These are phyloP conservation scores for Hipposideros larvatus DNA, from an alignment of 2,797 vertebrate genomes.

Conservation along the genomic window DNA sequence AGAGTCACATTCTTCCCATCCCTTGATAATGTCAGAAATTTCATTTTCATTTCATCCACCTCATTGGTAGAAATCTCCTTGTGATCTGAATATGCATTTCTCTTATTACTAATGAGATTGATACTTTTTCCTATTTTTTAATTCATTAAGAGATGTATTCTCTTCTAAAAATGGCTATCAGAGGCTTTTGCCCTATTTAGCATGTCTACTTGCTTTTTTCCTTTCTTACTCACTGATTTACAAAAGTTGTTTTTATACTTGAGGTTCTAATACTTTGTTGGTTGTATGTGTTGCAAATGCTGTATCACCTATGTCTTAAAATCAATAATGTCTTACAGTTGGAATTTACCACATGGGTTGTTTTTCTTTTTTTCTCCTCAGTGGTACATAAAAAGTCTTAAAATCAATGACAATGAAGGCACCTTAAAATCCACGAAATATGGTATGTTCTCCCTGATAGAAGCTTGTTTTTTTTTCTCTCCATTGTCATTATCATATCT, in stretches of 20 bases:
- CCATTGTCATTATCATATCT: background rate
- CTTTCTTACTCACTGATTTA: background rate
- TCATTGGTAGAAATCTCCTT: background rate
- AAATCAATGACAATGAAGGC: constrained; percentile 2
- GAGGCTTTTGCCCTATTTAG: background rate
- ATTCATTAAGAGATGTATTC: background rate
- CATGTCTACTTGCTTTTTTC: background rate
- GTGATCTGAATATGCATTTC: background rate
- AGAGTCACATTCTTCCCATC: background rate
- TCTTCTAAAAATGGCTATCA: background rate
- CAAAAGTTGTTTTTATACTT: background rate
- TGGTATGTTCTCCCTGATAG: background rate
- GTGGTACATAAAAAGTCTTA: background rate
- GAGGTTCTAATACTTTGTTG: background rate
- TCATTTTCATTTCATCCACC: background rate
- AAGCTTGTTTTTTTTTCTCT: background rate
- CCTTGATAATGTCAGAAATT: background rate
- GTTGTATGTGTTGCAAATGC: background rate
- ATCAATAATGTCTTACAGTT: background rate
- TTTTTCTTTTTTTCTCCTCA: background rate
- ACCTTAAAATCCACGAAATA: background rate
- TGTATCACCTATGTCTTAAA: background rate
- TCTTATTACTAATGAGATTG: background rate
- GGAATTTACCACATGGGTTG: background rate
- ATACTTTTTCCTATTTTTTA: background rate